phyloP scores from a whole-genome alignment of 2,113 vertebrate species.

The Passerina amoena region DNA sequence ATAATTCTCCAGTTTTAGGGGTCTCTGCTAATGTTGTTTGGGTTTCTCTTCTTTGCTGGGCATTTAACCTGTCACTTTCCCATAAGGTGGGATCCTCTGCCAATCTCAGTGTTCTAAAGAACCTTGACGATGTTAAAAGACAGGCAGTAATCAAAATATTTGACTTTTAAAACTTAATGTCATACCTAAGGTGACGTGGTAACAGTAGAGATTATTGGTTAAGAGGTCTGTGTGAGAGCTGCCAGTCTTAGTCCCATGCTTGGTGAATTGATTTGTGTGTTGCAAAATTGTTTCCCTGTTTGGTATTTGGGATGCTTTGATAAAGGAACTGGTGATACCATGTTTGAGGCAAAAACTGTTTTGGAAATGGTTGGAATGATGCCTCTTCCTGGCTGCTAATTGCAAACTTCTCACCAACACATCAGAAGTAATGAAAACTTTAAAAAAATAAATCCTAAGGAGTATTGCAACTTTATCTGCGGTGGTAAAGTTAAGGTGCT shows the following conservation, averaged over 20 bases:
- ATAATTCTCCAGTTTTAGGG: not conserved
- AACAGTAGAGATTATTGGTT: not conserved
- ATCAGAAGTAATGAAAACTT: not conserved
- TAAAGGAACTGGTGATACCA: rapidly evolving
- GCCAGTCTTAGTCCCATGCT: not conserved
- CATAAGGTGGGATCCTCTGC: not conserved
- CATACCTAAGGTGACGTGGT: not conserved
- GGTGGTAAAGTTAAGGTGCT: not conserved
- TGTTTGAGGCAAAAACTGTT: not conserved
- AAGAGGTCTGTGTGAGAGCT: not conserved
- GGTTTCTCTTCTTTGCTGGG: not conserved
- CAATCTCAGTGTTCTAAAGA: not conserved
- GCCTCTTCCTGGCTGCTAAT: not conserved
- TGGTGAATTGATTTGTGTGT: not conserved
- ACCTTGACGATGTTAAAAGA: not conserved
- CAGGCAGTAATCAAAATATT: not conserved
- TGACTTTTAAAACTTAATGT: not conserved
- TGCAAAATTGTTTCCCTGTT: not conserved
- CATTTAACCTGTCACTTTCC: not conserved
- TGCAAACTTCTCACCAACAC: not conserved
- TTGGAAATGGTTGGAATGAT: not conserved
- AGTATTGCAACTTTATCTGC: not conserved
- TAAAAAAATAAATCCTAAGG: not conserved
- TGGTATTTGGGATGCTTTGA: not conserved
- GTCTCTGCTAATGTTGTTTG: not conserved